Evolutionary conservation across 2,797 vertebrate genomes (phyloP).

Genomic region (Hipposideros larvatus): DNA sequence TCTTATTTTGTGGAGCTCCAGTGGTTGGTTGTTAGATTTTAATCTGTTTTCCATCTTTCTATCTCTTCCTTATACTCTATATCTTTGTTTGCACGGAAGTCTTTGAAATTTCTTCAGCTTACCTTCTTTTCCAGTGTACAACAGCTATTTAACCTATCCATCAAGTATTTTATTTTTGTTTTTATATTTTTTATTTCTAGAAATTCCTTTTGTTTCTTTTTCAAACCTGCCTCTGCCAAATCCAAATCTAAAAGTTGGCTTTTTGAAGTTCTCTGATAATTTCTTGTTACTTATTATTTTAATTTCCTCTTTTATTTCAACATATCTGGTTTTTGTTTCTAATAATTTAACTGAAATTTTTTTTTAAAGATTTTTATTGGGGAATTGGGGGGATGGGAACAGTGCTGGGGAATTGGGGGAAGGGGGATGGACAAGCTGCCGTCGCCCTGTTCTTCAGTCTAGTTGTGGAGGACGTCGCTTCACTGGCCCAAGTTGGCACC

Average conservation of each 20-base stretch:
- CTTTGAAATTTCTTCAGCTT: constrained; percentile 19
- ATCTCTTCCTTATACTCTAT: neutral
- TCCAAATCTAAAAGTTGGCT: neutral
- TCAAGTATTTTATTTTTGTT: neutral
- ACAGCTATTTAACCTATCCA: neutral
- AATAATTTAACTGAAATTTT: neutral
- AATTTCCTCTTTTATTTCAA: constrained; percentile 1
- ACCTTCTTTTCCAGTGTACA: neutral
- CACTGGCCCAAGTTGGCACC: too few relatives aligned
- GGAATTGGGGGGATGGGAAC: too few relatives aligned
- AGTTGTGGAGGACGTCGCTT: too few relatives aligned
- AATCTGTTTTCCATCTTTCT: neutral
- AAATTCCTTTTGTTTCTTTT: constrained; percentile 1
- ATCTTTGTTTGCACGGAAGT: neutral
- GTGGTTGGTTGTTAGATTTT: neutral
- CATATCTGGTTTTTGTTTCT: neutral
- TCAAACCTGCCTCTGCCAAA: neutral
- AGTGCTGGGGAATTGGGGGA: too few relatives aligned
- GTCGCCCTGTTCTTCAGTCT: too few relatives aligned
- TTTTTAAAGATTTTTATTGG: too few relatives aligned
- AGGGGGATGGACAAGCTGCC: too few relatives aligned
- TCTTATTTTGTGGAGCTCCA: constrained; percentile 3
- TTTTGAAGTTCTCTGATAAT: constrained; percentile 3
- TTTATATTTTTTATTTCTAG: neutral
- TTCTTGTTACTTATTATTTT: neutral